phyloP scores from a whole-genome alignment of 2,888 invertebrate genomes.

The Tenthredo mesomela region DNA sequence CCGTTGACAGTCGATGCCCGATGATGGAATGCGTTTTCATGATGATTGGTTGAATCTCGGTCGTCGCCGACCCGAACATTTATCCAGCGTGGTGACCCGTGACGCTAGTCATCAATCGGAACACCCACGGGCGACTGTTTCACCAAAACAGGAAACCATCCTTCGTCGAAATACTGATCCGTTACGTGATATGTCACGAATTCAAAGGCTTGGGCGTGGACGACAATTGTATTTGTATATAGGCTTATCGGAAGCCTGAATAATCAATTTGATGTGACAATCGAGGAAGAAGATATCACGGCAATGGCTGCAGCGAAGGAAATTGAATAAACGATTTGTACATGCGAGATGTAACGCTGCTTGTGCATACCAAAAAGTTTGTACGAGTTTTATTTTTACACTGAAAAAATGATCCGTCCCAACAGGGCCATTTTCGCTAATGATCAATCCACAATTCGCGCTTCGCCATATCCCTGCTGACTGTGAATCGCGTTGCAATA shows the following conservation, averaged over 20 bases:
- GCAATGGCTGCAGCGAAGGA: background rate
- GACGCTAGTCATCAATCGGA: conserved; percentile 75
- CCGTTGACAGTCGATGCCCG: conserved; percentile 64
- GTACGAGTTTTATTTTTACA: conserved; percentile 4
- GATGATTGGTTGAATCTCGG: conserved; percentile 71
- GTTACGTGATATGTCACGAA: conserved; percentile 31
- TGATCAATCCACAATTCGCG: conserved; percentile 50
- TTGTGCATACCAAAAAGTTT: background rate
- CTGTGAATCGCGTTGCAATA: conserved; percentile 50
- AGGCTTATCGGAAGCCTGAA: conserved; percentile 22
- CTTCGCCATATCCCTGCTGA: conserved; percentile 43
- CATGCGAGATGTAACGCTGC: background rate
- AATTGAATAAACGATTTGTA: conserved; percentile 30
- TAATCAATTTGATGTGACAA: conserved; percentile 27
- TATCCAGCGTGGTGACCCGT: conserved; percentile 74
- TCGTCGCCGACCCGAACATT: conserved; percentile 70
- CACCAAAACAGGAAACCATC: conserved; percentile 41
- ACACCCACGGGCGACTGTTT: conserved; percentile 40
- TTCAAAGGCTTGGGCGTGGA: conserved; percentile 26
- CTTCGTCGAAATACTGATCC: conserved; percentile 43
- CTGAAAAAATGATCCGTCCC: conserved; percentile 47
- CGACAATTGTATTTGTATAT: conserved; percentile 11
- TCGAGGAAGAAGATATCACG: conserved; percentile 1
- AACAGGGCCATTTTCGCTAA: conserved; percentile 48
- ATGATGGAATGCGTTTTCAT: conserved; percentile 70